Evolutionary conservation across 2,888 invertebrate genomes (phyloP).

Genomic region (Epirrhoe tristata): DNA sequence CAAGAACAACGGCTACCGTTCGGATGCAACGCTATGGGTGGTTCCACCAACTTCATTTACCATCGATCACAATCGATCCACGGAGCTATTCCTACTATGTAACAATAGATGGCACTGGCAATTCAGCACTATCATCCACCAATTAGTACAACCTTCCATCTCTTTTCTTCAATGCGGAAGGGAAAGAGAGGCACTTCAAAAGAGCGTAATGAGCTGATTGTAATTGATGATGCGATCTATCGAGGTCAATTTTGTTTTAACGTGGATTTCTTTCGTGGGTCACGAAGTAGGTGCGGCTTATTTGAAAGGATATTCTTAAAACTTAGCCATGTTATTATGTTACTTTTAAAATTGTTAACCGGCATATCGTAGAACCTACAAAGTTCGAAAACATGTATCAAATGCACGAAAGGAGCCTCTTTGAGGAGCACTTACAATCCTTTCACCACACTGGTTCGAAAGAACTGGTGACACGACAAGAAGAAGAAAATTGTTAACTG

Average conservation of each 20-base stretch:
- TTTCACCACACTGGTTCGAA: no score
- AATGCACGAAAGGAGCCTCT: no score
- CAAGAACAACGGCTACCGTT: conserved; percentile 75
- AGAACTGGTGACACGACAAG: no score
- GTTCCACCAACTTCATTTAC: conserved; percentile 78
- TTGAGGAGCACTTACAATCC: no score
- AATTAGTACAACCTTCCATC: conserved; percentile 69
- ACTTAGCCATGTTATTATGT: conserved; percentile 14
- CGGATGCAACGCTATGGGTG: conserved; percentile 72
- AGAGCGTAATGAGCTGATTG: conserved; percentile 77
- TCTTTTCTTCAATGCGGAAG: conserved; percentile 35
- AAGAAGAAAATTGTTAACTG: no score
- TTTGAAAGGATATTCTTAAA: conserved; percentile 23
- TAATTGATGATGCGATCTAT: conserved; percentile 83
- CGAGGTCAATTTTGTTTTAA: conserved; percentile 68
- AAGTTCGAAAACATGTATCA: no score
- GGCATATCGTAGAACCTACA: no score
- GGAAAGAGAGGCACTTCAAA: conserved; percentile 63
- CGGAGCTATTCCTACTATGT: conserved; percentile 82
- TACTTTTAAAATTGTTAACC: background rate
- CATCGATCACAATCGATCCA: conserved; percentile 80
- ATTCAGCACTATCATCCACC: conserved; percentile 81
- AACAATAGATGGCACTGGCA: conserved; percentile 83
- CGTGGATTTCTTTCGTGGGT: conserved; percentile 72
- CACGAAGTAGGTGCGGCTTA: conserved; percentile 46